Evolutionary conservation across 2,113 vertebrate genomes (phyloP), one percentile per base, ranked within the genome.

Genomic region (Eudyptes chrysolophus): DNA sequence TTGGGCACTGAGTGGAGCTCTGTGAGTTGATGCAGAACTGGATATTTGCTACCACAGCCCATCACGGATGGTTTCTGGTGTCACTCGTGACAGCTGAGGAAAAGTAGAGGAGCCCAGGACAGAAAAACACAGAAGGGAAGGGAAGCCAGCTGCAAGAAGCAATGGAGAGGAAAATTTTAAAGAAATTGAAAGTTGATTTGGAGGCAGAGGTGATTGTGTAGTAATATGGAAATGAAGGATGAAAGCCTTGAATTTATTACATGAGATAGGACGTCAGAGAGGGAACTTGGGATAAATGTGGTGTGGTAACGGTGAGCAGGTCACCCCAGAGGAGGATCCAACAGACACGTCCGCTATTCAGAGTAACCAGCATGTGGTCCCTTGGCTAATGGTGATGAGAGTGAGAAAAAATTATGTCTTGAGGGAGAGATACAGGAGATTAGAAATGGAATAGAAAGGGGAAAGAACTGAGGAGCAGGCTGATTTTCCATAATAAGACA

Each of bases 1-100:
- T 19, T 36, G 58, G 26, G 32, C 16, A 16, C 11, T 27, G 42
- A 40, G 26, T 13, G 21, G 3, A 14, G 32, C 48, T 42, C 58
- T 32, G 10, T n/a, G 22, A 51, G 26, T 4, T 60, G n/a, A 13
- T 34, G 34, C 38, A 85, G 57, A 82, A 18, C 9, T 14, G 16
- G 21, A 25, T 30, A 9, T 66, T 64, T 85, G 16, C 40, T 51
- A 69, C 19, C 14, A 29, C 21, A 62, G 29, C 21, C 46, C 55
- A 17, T 11, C 27, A 49, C 0, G 0, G 9, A 5, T 0, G 1
- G 27, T 17, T 8, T 20, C 38, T 64, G 19, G 3, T 30, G n/a
- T 55, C 62, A 52, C 18, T 36, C 2, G 0, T 19, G 49, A 29
- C 25, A 55, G 16, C 13, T 42, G 62, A 80, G 32, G n/a, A 24